Evolutionary conservation across 2,797 vertebrate species (phyloP), one percentile per base, ranked within the genome.

Genomic region (Tiaroga cobitis): DNA sequence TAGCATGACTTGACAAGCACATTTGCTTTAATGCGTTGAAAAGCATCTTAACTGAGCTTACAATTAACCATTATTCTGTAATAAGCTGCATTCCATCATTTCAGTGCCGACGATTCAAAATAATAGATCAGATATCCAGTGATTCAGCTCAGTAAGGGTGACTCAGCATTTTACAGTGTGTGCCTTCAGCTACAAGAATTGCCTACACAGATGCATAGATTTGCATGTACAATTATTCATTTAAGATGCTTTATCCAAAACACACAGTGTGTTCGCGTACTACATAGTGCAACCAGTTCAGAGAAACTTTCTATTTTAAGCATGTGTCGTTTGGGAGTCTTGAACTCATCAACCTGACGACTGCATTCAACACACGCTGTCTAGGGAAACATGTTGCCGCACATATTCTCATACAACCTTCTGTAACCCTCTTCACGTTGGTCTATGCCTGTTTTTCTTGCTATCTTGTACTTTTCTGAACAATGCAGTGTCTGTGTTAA

Each of bases 101-200:
- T 29, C 54, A 54, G 29, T 49, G 29, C 24, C 24, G n/a, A 8
- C 18, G 0, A 41, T 65, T 41, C 11, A 56, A 54, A n/a, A 54
- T 16, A 81, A 54, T n/a, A 43, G 24, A 67, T 56, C 5, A 3
- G 16, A 41, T 76, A 16, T 34, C 6, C 32, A 39, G 19, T 39
- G 11, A n/a, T 61, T 63, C 13, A 65, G 56, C 75, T 80, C 15
- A 39, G 81, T 83, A 70, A 80, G 46, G 34, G 39, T 88, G 87
- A 88, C 54, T 74, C 78, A 81, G 78, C 77, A 82, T 72, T 69
- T 84, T 86, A 21, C 29, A 39, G 19, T 10, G 7, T 68, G 19
- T 68, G 59, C 43, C 34, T 46, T 41, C 46, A 68, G 32, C 15
- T 32, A 65, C 9, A 79, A 2, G 26, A 51, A 8, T 16, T 16